phyloP scores from a whole-genome alignment of 2,797 vertebrate species.

The Acridotheres tristis region DNA sequence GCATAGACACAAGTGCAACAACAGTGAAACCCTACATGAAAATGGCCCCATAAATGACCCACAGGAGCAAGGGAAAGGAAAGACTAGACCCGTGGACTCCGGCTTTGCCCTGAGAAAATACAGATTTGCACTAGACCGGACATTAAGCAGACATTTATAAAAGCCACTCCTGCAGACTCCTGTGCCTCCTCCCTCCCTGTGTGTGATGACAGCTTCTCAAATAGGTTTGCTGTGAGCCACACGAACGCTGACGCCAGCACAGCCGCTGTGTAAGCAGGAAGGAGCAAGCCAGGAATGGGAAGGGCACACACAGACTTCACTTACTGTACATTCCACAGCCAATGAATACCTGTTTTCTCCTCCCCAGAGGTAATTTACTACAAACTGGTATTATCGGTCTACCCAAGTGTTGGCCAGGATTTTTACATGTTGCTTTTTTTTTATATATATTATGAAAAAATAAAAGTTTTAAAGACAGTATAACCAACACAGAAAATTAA shows the following conservation, averaged over 20 bases:
- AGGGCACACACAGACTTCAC: neutral
- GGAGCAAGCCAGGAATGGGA: neutral
- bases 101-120: neutral
- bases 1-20: neutral
- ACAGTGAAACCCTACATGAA: neutral
- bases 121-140: neutral
- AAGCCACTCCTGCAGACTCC: neutral
- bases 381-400: constrained; percentile 2
- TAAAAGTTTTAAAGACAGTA: neutral
- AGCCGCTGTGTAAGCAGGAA: neutral
- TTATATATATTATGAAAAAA: neutral
- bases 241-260: neutral
- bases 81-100: neutral
- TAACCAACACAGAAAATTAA: neutral
- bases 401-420: neutral
- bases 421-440: neutral
- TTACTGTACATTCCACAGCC: neutral
- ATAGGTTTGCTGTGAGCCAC: neutral
- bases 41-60: neutral
- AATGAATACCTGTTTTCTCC: neutral
- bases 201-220: neutral
- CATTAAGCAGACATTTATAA: neutral
- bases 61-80: neutral
- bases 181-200: neutral
- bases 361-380: neutral